Evolutionary conservation across 2,888 invertebrate genomes (phyloP).

Genomic region (Mesorhabditis belari): DNA sequence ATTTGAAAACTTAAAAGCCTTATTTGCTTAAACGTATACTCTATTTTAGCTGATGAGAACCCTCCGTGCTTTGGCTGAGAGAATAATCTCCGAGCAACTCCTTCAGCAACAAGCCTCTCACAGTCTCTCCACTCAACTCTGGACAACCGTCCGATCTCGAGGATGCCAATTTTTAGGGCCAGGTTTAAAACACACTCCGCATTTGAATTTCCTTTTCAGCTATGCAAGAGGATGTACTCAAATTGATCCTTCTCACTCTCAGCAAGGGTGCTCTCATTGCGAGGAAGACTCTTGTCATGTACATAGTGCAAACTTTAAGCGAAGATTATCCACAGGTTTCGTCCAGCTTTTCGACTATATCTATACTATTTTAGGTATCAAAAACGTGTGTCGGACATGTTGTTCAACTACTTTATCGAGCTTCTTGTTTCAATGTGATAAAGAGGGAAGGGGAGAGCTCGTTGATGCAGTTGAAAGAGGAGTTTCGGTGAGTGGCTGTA

Average conservation of each 20-base stretch:
- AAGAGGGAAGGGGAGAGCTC: constrained; percentile 84
- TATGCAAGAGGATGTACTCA: constrained; percentile 95
- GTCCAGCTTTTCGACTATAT: constrained; percentile 57
- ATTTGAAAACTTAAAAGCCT: not conserved
- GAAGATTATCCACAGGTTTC: constrained; percentile 64
- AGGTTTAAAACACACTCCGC: constrained; percentile 51
- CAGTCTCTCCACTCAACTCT: constrained; percentile 75
- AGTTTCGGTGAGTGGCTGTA: constrained; percentile 19
- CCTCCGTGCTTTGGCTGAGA: not conserved
- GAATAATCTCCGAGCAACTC: constrained; percentile 61
- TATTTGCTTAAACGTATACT: constrained; percentile 2
- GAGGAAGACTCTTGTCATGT: constrained; percentile 75
- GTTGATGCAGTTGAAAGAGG: constrained; percentile 72
- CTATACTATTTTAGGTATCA: constrained; percentile 63
- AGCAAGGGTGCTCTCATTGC: constrained; percentile 65
- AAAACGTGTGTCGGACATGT: constrained; percentile 99
- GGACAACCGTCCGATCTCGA: constrained; percentile 90
- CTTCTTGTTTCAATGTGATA: constrained; percentile 88
- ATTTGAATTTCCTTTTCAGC: constrained; percentile 58
- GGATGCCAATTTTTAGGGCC: constrained; percentile 98
- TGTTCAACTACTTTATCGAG: constrained; percentile 90
- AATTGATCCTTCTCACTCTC: constrained; percentile 78
- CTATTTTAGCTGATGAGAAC: not conserved
- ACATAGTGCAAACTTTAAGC: constrained; percentile 89
- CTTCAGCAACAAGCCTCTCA: constrained; percentile 88